Conservation (phyloP, 1,140 invertebrate genomes). For the Tetraneura akinire region DNA sequence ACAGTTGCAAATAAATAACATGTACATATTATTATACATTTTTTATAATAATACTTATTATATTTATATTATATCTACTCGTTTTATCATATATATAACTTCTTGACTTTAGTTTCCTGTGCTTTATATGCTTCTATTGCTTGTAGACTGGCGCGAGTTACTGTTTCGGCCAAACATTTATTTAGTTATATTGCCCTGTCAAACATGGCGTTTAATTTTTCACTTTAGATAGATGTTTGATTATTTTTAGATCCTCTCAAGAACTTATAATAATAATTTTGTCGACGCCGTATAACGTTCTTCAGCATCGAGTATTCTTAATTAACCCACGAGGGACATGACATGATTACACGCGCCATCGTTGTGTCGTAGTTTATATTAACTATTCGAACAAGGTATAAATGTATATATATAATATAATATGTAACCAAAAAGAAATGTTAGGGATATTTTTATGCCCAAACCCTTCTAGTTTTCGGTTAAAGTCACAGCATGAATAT, state of each 20-base stretch:
- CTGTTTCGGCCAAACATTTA: background rate
- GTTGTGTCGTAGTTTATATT: background rate
- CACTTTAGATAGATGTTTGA: background rate
- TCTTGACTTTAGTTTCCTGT: constrained; percentile 2
- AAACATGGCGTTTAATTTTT: background rate
- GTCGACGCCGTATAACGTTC: background rate
- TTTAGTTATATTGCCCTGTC: background rate
- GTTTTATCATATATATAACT: background rate
- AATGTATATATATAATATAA: too few relatives aligned
- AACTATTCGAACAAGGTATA: background rate
- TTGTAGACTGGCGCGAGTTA: background rate
- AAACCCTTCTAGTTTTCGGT: background rate
- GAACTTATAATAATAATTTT: constrained; percentile 14
- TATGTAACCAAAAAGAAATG: background rate
- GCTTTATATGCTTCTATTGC: too few relatives aligned
- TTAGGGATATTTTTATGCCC: background rate
- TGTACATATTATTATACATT: too few relatives aligned
- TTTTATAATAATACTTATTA: too few relatives aligned
- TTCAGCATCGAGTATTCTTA: background rate
- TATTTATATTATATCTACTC: too few relatives aligned
- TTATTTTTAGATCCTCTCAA: constrained; percentile 32
- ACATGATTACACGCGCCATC: background rate
- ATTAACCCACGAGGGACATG: background rate
- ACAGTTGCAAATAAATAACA: too few relatives aligned
- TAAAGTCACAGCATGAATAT: background rate